Evolutionary conservation across 1,140 invertebrate genomes (phyloP).

Genomic region (Calephelis virginiensis): DNA sequence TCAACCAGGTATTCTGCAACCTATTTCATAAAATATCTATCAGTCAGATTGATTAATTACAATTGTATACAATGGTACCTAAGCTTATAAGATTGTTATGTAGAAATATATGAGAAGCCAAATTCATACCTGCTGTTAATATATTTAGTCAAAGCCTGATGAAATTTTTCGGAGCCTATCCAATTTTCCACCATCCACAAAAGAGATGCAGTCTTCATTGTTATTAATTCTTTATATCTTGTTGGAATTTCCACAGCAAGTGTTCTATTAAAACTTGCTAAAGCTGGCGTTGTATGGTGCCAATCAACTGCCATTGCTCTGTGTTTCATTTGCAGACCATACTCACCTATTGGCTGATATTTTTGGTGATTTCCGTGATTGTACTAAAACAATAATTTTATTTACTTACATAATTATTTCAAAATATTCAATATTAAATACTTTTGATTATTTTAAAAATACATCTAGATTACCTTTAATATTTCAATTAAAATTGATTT

Average conservation of each 20-base stretch:
- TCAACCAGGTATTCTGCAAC: too few relatives aligned
- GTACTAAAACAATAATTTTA: constrained; percentile 36
- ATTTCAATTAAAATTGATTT: too few relatives aligned
- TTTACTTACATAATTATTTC: too few relatives aligned
- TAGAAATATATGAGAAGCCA: background rate
- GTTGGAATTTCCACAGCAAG: constrained; percentile 54
- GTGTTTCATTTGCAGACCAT: constrained; percentile 57
- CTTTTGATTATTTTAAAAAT: too few relatives aligned
- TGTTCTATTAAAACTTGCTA: constrained; percentile 52
- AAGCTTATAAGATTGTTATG: background rate
- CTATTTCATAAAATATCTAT: too few relatives aligned
- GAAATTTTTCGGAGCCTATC: constrained; percentile 58
- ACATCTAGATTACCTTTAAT: too few relatives aligned
- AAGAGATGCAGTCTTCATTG: constrained; percentile 64
- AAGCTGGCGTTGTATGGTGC: constrained; percentile 47
- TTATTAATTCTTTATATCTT: constrained; percentile 54
- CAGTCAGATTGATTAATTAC: background rate
- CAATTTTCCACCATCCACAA: constrained; percentile 72
- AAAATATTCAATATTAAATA: too few relatives aligned
- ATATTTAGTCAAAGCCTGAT: constrained; percentile 59
- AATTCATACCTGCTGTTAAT: constrained; percentile 54
- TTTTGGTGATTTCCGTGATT: constrained; percentile 34
- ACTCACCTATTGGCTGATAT: constrained; percentile 35
- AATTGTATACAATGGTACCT: background rate
- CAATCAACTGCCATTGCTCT: constrained; percentile 57